Percentiles rank a stretch among this genome's conserved stretches.
phyloP scores from a whole-genome alignment of 2,113 vertebrate species.

The Forbesichthys papilliferus region DNA sequence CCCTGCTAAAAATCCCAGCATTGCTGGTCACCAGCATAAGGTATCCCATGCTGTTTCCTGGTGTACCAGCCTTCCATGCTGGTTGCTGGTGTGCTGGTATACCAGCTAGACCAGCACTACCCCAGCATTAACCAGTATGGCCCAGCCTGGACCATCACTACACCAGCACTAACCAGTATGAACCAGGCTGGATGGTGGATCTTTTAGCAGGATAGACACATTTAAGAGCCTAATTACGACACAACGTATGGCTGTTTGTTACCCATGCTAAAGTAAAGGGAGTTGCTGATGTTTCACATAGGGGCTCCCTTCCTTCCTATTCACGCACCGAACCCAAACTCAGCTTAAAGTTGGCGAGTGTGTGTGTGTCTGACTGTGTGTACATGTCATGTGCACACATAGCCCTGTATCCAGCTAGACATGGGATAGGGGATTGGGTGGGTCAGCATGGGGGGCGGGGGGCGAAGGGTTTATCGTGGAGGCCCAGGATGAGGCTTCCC shows the following conservation, averaged over 20 bases:
- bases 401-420: constrained; percentile 44
- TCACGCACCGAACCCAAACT: neutral
- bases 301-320: neutral
- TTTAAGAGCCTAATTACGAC: too few species aligned
- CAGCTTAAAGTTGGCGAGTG: neutral
- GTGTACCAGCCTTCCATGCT: too few species aligned
- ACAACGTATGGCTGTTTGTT: neutral
- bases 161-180: neutral
- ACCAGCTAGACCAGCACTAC: too few species aligned
- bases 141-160: too few species aligned
- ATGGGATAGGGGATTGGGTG: constrained; percentile 45
- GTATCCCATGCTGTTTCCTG: too few species aligned
- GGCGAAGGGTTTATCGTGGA: constrained; percentile 57
- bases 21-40: too few species aligned
- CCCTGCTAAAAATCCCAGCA: too few species aligned
- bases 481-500: constrained; percentile 58
- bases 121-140: too few species aligned
- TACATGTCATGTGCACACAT: neutral
- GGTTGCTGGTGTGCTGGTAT: too few species aligned
- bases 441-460: constrained; percentile 31
- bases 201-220: too few species aligned
- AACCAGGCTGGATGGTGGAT: too few species aligned
- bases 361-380: neutral
- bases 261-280: neutral
- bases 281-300: neutral